Evolutionary conservation across 2,888 invertebrate genomes (phyloP), one percentile per base, ranked within the genome.

Genomic region (Morpho deidamia): DNA sequence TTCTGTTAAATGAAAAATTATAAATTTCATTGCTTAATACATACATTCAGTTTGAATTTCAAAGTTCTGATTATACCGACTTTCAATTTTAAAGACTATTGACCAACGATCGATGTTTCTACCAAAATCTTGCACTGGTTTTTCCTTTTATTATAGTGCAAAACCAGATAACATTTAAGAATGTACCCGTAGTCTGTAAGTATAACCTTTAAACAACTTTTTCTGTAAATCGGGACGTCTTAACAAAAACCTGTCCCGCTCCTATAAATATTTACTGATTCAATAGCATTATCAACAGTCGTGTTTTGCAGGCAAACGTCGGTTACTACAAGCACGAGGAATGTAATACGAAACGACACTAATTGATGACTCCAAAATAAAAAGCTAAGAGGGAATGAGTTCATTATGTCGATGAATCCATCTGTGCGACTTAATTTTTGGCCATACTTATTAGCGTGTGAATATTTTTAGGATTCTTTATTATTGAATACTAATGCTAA

Each of bases 201-300:
- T 46, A 38, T 51, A 49, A 46, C 45, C 44, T 54, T 47, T 51
- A 35, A 33, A 51, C 60, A 34, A 53, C 51, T 60, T 62, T 58
- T 62, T 60, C 56, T 47, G 50, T 11, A 42, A 56, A 55, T 44
- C 51, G 60, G 51, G 55, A 60, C 41, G 56, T 54, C 51, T 53
- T 46, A 47, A 58, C 58, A 60, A 60, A 60, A 62, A 60, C 55
- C 47, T 49, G 58, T 39, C 51, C 55, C 35, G 55, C 43, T 53
- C 55, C 61, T 70, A 74, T 78, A 67, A 76, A 77, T 79, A 81
- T 82, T 80, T 71, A 83, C 74, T 65, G 72, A 71, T 70, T 68
- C 77, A 76, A 78, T 80, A 73, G 69, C 71, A 76, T 78, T 76
- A 77, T 63, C 66, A 68, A 66, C 60, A 59, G 58, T 65, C 58